phyloP scores from a whole-genome alignment of 2,113 vertebrate genomes.

The Malurus melanocephalus region DNA sequence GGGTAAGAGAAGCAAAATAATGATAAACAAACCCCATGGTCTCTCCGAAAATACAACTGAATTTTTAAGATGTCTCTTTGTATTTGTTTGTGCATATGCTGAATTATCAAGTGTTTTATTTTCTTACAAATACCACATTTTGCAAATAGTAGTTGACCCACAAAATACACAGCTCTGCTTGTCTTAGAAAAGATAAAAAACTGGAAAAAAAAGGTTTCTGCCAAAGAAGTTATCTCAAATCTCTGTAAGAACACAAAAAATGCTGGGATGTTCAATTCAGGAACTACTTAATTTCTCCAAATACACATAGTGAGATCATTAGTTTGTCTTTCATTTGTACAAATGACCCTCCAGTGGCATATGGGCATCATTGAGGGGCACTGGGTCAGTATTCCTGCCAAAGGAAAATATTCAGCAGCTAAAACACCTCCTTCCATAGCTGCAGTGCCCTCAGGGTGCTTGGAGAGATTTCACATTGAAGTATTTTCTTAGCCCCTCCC shows the following conservation, averaged over 20 bases:
- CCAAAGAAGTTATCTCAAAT: neutral
- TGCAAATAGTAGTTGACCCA: neutral
- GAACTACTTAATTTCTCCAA: neutral
- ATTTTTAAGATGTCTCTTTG: neutral
- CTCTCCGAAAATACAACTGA: neutral
- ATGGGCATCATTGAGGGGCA: neutral
- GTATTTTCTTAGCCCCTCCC: slow-evolving; percentile 54
- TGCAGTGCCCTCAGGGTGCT: slow-evolving; percentile 15
- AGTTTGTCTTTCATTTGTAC: slow-evolving; percentile 2
- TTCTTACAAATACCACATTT: neutral
- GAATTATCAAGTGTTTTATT: neutral
- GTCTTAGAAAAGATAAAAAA: neutral
- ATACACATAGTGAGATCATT: neutral
- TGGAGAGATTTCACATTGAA: slow-evolving; percentile 42
- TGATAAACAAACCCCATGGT: neutral
- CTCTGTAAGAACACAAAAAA: neutral
- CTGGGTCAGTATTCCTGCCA: neutral
- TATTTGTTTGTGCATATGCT: fast-evolving
- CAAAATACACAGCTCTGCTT: neutral
- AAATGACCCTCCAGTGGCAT: neutral
- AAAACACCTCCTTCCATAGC: neutral
- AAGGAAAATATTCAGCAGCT: neutral
- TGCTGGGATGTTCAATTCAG: neutral
- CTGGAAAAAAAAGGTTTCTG: neutral
- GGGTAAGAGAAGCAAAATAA: neutral